Evolutionary conservation across 2,797 vertebrate genomes (phyloP).

Genomic region (Psittacula echo): DNA sequence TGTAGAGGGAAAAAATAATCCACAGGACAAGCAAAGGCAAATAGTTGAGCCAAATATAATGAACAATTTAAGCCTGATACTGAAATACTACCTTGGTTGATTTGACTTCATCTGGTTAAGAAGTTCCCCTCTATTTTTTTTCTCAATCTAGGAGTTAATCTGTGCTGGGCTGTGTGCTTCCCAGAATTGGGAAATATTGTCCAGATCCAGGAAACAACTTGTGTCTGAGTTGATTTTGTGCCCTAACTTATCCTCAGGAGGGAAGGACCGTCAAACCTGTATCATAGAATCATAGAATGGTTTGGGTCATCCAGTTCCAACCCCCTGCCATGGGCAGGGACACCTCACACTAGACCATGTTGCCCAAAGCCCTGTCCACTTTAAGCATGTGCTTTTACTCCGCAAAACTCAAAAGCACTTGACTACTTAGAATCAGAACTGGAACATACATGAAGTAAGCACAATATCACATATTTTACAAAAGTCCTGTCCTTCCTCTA

Average conservation of each 20-base stretch:
- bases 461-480: background rate
- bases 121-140: background rate
- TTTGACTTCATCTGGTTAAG: background rate
- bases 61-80: fast-evolving
- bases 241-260: background rate
- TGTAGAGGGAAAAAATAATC: background rate
- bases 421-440: background rate
- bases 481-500: background rate
- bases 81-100: background rate
- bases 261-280: background rate
- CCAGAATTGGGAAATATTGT: background rate
- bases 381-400: background rate
- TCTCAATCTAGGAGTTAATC: background rate
- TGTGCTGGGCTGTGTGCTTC: background rate
- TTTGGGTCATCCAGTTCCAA: background rate
- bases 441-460: background rate
- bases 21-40: background rate
- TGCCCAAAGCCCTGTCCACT: background rate
- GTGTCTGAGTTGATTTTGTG: background rate
- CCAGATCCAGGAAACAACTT: background rate
- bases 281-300: background rate
- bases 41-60: background rate
- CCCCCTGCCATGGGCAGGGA: background rate
- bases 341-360: background rate
- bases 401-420: background rate